Base-by-base conservation (phyloP, 2,888 invertebrate species). In the Pollenia griseotomentosa region DNA sequence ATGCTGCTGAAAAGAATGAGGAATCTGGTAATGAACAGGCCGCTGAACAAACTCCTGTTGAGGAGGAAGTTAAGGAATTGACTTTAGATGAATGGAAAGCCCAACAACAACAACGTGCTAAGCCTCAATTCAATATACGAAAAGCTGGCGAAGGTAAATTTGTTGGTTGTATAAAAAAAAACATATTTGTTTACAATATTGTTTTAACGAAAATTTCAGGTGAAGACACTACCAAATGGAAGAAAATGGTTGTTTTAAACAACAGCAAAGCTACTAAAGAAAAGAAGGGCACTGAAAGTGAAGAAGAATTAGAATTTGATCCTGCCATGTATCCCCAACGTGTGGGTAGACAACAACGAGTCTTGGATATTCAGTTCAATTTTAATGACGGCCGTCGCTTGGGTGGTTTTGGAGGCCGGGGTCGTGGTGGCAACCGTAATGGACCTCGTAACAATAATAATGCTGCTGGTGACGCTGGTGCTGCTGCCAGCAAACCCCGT, bases 71-170 rank as follows among this genome's bases (percentile, higher is more conserved):
- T 88, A 96, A 97, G 92, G 97, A 97, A 94, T 95, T 99, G 93
- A 99, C 99, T 65, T 94, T 99, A 90, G 98, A 99, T 92, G 99
- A 99, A 95, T 99, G 97, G 96, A 98, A 98, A 94, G 98, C 97
- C 88, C 95, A 97, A 91, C 97, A 97, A 92, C 96, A 95, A 78
- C 95, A 95, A 91, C 96, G 98, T 90, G 95, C 95, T 88, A 97
- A 97, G 93, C 97, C 98, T 81, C 96, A 96, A 90, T 99, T 96
- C 94, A 99, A 99, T 93, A 94, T 98, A 92, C 96, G 99, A 88
- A 98, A 98, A 94, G 97, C 99, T 75, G 98, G 98, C 59, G 99
- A 99, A 94, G 99, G 92, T 91, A 74, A 44, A 55, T 11, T 3
- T 12, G 44, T 40, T 19, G 46, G 8, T 23, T 33, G 55, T 11